Evolutionary conservation across 2,888 invertebrate genomes (phyloP), one percentile per base, ranked within the genome.

Genomic region (Polylopha cassiicola): DNA sequence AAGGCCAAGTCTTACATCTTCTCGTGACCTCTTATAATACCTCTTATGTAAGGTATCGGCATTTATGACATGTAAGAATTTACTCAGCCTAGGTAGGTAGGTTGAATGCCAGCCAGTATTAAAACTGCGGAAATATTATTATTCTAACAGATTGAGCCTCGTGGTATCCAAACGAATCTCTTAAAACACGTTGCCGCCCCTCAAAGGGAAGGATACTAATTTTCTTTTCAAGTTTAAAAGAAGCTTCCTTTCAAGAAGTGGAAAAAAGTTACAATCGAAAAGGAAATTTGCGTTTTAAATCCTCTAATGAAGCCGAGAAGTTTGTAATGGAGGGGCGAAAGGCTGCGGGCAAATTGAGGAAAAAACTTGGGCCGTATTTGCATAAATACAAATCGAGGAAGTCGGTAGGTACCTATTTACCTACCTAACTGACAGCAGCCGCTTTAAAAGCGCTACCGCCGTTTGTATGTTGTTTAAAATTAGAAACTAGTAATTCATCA

Each of bases 271-370:
- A 84, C 84, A 84, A 84, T 80, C 84, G 81, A 79, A 84, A 78
- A 75, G 80, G 81, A 80, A 85, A 85, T 85, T 85, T 85, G 85
- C 82, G 84, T 82, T 85, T 85, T 85, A 85, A 85, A 84, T 82
- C 80, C 75, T 82, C 85, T 85, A 85, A 85, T 84, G 84, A 84
- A 84, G 78, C 82, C 73, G 78, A 79, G 85, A 84, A 85, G 70
- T 84, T 85, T 74, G 70, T 75, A 81, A 84, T 84, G 82, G 81
- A 79, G 80, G 80, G 81, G 78, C 69, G 79, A 77, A 79, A 80
- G 78, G 78, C 80, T 80, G 75, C 67, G 67, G 63, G 69, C 61
- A 73, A 82, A 77, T 79, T 81, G 77, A 76, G 75, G 75, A 76
- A 79, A 77, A 76, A 77, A 71, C 65, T 69, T 63, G 50, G 37